These are phyloP conservation scores for Stegophylla sp. DNA, from an alignment of 2,888 invertebrate genomes.

Conservation along the genomic window DNA sequence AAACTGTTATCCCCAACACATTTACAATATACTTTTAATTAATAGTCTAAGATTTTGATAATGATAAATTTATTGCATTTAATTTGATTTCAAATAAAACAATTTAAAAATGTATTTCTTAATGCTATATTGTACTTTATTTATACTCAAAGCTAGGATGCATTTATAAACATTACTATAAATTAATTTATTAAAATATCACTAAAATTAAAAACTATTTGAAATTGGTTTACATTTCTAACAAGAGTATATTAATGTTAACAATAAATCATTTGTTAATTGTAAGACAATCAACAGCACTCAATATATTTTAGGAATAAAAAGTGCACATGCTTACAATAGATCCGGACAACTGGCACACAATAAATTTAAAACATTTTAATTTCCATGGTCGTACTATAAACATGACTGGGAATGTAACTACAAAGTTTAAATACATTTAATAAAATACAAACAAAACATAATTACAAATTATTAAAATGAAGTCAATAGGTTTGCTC, in stretches of 20 bases:
- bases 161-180: conserved; percentile 37
- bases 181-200: conserved; percentile 23
- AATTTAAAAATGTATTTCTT: conserved; percentile 25
- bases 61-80: not conserved
- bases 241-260: conserved; percentile 33
- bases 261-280: conserved; percentile 22
- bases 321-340: conserved; percentile 21
- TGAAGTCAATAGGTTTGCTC: conserved; percentile 13
- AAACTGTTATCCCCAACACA: too few species aligned
- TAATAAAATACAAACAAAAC: conserved; percentile 32
- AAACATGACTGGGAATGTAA: conserved; percentile 35
- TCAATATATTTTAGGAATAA: conserved; percentile 41
- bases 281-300: conserved; percentile 16
- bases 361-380: conserved; percentile 30
- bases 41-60: too few species aligned
- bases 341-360: conserved; percentile 43
- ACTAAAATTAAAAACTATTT: conserved; percentile 40
- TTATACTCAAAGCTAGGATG: conserved; percentile 51
- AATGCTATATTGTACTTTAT: conserved; percentile 51
- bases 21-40: too few species aligned
- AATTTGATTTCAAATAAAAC: conserved; percentile 13
- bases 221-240: conserved; percentile 29
- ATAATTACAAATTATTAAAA: conserved; percentile 13
- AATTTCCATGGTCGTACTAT: conserved; percentile 11
- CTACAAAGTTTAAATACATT: conserved; percentile 20